These are phyloP conservation scores for Phylloscopus whistleri DNA, from an alignment of 2,113 vertebrate genomes.

Conservation along the genomic window DNA sequence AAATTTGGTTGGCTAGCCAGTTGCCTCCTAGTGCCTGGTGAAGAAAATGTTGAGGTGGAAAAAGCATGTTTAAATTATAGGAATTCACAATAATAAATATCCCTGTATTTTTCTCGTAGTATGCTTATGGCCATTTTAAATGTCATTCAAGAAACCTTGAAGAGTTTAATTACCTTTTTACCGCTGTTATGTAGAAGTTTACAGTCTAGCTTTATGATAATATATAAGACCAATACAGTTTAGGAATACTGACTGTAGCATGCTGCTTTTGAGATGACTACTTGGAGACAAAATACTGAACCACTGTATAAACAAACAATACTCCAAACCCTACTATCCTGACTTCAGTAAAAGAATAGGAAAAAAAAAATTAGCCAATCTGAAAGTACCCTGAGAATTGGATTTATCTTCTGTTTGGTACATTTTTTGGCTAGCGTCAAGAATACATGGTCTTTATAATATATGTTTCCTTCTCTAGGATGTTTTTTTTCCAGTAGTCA, in stretches of 20 bases:
- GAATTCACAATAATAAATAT: background rate
- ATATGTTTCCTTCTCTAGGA: background rate
- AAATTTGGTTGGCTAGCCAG: background rate
- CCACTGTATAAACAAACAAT: background rate
- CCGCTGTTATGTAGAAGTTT: background rate
- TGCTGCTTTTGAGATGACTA: background rate
- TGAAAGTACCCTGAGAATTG: background rate
- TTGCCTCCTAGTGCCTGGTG: background rate
- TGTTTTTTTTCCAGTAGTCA: background rate
- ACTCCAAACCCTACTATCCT: background rate
- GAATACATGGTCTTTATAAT: background rate
- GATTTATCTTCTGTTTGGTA: background rate
- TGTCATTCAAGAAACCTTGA: background rate
- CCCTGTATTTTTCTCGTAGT: background rate
- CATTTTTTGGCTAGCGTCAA: background rate
- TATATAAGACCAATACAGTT: fast-evolving
- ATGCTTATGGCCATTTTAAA: background rate
- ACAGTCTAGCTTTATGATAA: background rate
- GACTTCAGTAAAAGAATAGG: background rate
- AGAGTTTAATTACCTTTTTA: background rate
- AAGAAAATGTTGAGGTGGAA: background rate
- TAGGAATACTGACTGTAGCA: background rate
- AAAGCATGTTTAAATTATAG: background rate
- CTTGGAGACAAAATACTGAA: background rate
- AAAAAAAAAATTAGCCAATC: background rate